Evolutionary conservation across 2,113 vertebrate species (phyloP), one percentile per base, ranked within the genome.

Genomic region (Cyprinodon variegatus): DNA sequence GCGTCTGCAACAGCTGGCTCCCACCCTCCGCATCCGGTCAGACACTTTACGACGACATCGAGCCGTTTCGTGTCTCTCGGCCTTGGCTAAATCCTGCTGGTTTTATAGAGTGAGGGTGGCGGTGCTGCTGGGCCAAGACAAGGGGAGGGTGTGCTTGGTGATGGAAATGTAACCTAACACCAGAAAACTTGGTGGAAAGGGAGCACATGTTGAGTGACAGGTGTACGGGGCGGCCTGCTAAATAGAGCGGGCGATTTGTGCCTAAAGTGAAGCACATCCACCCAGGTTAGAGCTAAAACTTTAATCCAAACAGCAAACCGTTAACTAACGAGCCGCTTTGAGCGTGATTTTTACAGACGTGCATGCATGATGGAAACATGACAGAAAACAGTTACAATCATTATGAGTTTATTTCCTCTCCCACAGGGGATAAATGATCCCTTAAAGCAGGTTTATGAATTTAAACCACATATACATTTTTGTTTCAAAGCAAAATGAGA

Each of bases 21-120:
- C 59, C 83, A 39, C 69, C 83, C 86, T 81, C 82, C 37, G 83
- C 80, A 92, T 94, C 93, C 92, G 90, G 89, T 89, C 79, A 65
- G 87, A 80, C 88, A 20, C 87, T 94, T 94, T 94, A 94, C 81
- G 92, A 94, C 91, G 89, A 92, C 70, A 87, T 88, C 59, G 76
- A 81, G 77, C 79, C 71, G 65, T 83, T 85, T 81, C 91, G 76
- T 85, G 79, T 86, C 87, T 83, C 83, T 48, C 73, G 83, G 85
- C 88, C 88, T 84, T 84, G 85, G 74, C 82, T 76, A 83, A 93
- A 91, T 91, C 89, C 90, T 76, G 67, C 68, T 43, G 59, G 11
- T 37, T 83, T 91, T 84, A 86, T 88, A 71, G 81, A 68, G 17
- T 38, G 70, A 86, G 78, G 88, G 80, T 69, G 81, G 83, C 71